A percentile compares a stretch with the other conserved stretches of the same genome.
These are phyloP conservation scores for Lithobates sylvaticus DNA, from an alignment of 2,797 vertebrate genomes.

Conservation along the genomic window DNA sequence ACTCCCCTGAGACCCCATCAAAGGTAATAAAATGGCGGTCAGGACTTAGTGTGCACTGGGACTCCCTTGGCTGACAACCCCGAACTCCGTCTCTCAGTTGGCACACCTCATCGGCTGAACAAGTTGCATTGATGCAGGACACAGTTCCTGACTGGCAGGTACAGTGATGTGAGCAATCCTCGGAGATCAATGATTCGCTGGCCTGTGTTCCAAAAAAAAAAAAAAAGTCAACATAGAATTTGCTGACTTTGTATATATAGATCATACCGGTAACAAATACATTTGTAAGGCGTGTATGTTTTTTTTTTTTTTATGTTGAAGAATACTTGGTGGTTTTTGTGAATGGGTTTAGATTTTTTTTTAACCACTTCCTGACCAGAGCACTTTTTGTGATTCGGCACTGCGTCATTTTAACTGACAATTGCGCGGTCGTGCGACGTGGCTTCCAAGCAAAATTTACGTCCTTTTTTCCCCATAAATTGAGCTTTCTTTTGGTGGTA, in stretches of 20 bases:
- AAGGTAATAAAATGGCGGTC: slow-evolving; percentile 70
- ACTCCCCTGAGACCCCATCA: slow-evolving; percentile 69
- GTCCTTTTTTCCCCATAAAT: too few species aligned
- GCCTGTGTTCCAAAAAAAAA: slow-evolving; percentile 63
- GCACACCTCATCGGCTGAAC: slow-evolving; percentile 68
- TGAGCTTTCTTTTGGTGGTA: too few species aligned
- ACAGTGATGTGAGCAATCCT: slow-evolving; percentile 70
- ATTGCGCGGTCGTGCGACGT: too few species aligned
- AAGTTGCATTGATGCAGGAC: slow-evolving; percentile 68
- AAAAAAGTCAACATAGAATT: background rate
- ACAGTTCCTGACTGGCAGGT: slow-evolving; percentile 72
- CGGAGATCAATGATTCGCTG: slow-evolving; percentile 68
- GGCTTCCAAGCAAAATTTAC: too few species aligned
- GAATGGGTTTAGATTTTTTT: too few species aligned
- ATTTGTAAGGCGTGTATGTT: too few species aligned
- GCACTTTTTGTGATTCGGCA: too few species aligned
- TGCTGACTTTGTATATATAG: background rate
- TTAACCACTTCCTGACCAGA: too few species aligned
- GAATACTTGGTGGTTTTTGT: too few species aligned
- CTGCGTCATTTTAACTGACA: too few species aligned
- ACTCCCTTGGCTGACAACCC: slow-evolving; percentile 69
- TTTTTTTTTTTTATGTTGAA: too few species aligned
- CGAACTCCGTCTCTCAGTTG: slow-evolving; percentile 67
- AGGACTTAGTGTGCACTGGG: slow-evolving; percentile 66
- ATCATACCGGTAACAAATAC: background rate